These are phyloP conservation scores for Tinea semifulvella DNA, from an alignment of 2,888 invertebrate species.

Conservation along the genomic window DNA sequence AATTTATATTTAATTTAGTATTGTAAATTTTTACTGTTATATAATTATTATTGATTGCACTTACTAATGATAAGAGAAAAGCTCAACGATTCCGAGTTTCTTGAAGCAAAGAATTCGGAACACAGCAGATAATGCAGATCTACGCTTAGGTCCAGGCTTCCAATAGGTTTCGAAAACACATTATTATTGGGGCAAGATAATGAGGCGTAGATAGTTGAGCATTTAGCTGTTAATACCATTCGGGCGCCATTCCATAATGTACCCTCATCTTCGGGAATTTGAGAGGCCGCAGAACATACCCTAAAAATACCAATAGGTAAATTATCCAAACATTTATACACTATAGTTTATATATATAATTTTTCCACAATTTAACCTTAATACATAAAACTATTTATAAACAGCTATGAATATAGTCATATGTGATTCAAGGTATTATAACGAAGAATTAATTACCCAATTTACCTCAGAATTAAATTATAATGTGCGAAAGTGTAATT, in stretches of 20 bases:
- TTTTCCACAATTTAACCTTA: too few relatives aligned
- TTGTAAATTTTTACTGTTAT: too few relatives aligned
- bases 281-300: conserved; percentile 49
- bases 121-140: conserved; percentile 33
- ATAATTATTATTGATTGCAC: too few relatives aligned
- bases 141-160: conserved; percentile 30
- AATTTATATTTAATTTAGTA: too few relatives aligned
- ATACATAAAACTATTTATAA: too few relatives aligned
- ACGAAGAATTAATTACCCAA: too few relatives aligned
- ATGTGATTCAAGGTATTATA: too few relatives aligned
- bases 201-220: conserved; percentile 25
- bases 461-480: too few relatives aligned
- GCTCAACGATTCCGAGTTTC: conserved; percentile 28
- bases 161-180: conserved; percentile 30
- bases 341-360: too few relatives aligned
- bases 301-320: conserved; percentile 23
- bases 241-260: conserved; percentile 37
- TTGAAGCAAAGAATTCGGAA: conserved; percentile 29
- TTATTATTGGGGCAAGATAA: conserved; percentile 23
- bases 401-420: too few relatives aligned
- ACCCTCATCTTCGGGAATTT: conserved; percentile 34
- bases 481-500: too few relatives aligned
- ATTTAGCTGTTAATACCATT: conserved; percentile 26
- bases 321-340: too few relatives aligned
- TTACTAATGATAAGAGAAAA: conserved; percentile 39